Evolutionary conservation across 2,113 vertebrate genomes (phyloP).

Genomic region (Dasyprocta punctata): DNA sequence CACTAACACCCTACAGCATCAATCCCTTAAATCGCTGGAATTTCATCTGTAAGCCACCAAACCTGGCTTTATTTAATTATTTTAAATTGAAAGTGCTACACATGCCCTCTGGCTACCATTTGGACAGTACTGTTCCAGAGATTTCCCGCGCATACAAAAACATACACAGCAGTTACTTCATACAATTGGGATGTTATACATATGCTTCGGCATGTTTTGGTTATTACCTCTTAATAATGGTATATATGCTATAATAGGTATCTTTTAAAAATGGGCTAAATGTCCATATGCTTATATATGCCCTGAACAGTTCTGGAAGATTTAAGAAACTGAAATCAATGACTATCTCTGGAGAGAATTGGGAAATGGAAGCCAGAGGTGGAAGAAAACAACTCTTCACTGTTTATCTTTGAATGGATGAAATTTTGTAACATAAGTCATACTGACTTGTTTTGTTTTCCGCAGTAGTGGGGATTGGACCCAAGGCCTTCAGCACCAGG

Average conservation of each 20-base stretch:
- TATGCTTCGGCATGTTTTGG: not conserved
- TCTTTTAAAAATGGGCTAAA: not conserved
- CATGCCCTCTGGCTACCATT: not conserved
- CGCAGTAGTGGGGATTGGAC: not conserved
- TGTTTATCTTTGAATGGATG: not conserved
- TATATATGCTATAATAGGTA: not conserved
- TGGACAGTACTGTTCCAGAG: not conserved
- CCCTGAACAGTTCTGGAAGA: not conserved
- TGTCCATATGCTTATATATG: not conserved
- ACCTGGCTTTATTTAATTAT: not conserved
- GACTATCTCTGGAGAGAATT: not conserved
- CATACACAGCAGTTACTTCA: not conserved
- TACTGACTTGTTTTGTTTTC: not conserved
- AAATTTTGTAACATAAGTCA: constrained; percentile 17
- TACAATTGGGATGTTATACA: not conserved
- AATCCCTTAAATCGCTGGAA: not conserved
- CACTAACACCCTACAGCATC: not conserved
- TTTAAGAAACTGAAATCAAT: constrained; percentile 42
- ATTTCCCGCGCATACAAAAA: not conserved
- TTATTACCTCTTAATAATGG: not conserved
- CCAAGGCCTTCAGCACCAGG: not conserved
- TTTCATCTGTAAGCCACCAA: not conserved
- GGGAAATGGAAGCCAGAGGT: not conserved
- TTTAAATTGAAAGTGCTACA: constrained; percentile 45
- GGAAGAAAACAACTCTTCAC: not conserved